A percentile compares a stretch with the other conserved stretches of the same genome.
Conservation (phyloP, 1,140 invertebrate species). For the Drosophila tani region DNA sequence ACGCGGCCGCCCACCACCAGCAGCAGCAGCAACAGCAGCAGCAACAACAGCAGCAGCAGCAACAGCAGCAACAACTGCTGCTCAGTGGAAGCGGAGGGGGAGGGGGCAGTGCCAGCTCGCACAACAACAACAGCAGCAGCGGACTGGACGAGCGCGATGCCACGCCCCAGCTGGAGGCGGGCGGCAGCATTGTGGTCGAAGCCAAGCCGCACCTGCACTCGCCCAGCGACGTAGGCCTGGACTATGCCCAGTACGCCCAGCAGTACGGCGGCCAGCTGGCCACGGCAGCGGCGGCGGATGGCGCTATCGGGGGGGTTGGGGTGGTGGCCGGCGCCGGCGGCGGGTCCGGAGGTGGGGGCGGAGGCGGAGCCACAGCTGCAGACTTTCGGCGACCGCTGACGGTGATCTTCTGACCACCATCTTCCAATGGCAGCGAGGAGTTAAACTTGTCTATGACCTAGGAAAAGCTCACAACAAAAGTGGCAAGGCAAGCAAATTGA, state of each 20-base stretch:
- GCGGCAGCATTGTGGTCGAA: slow-evolving; percentile 53
- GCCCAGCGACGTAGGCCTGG: slow-evolving; percentile 75
- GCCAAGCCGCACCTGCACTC: slow-evolving; percentile 78
- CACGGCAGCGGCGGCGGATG: slow-evolving; percentile 55
- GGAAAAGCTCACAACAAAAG: slow-evolving; percentile 28
- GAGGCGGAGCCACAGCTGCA: slow-evolving; percentile 85
- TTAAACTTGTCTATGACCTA: slow-evolving; percentile 83
- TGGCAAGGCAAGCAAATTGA: background rate
- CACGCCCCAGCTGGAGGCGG: slow-evolving; percentile 79
- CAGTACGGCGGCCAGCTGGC: slow-evolving; percentile 84
- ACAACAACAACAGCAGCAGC: slow-evolving; percentile 79
- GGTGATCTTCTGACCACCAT: slow-evolving; percentile 93
- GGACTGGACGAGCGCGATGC: slow-evolving; percentile 75
- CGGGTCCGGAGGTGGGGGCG: slow-evolving; percentile 62
- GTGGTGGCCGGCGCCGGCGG: slow-evolving; percentile 26
- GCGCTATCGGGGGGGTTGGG: slow-evolving; percentile 73
- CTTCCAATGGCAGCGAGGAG: slow-evolving; percentile 79
- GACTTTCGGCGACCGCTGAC: slow-evolving; percentile 93
- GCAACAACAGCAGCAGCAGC: slow-evolving; percentile 65
- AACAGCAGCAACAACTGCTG: slow-evolving; percentile 68
- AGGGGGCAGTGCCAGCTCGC: slow-evolving; percentile 66
- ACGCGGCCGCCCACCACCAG: slow-evolving; percentile 74
- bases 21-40: slow-evolving; percentile 76
- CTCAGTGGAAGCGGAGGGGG: slow-evolving; percentile 46
- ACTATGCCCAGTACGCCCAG: slow-evolving; percentile 82